Evolutionary conservation across 2,113 vertebrate species (phyloP), one percentile per base, ranked within the genome.

Genomic region (Pterocles gutturalis): DNA sequence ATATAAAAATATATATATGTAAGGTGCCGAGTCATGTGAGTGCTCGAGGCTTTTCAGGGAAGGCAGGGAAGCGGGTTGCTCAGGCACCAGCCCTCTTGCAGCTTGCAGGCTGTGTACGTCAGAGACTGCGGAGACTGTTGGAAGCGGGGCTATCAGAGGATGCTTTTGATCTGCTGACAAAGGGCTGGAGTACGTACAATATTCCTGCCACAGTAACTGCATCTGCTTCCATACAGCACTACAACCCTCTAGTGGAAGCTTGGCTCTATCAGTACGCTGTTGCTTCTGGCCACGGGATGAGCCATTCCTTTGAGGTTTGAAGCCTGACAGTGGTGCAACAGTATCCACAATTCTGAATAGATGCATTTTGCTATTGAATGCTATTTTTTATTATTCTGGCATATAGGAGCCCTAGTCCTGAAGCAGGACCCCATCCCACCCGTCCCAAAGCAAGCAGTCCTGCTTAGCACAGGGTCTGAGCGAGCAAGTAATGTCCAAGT

Each of bases 221-320:
- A 1, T 67, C 86, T 57, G n/a, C 55, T 93, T 96, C 83, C 1
- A 2, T 43, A 94, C 93, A 94, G 85, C 93, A 57, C 90, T 95
- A 96, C 96, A 96, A 95, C 96, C 96, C 96, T 90, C 96, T 96
- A 96, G 93, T 93, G 92, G 93, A 93, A 92, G 90, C 48, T 80
- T 17, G 0, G 41, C 53, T 82, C 75, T 64, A 38, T 73, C 0
- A 5, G 67, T 90, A 51, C 0, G 0, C 41, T 0, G 0, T 17
- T 70, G 61, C 41, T 88, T 48, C 73, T 73, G 69, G 19, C 53
- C 3, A 0, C 1, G 4, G 53, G 34, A 36, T 13, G 16, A 73
- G 53, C 10, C 0, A 0, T 18, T 80, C n/a, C 48, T 58, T 64
- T 17, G 24, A n/a, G 69, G 58, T 55, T 17, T 90, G 85, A 60